Evolutionary conservation across 2,113 vertebrate genomes (phyloP), one percentile per base, ranked within the genome.

Genomic region (Gallinago undulata): DNA sequence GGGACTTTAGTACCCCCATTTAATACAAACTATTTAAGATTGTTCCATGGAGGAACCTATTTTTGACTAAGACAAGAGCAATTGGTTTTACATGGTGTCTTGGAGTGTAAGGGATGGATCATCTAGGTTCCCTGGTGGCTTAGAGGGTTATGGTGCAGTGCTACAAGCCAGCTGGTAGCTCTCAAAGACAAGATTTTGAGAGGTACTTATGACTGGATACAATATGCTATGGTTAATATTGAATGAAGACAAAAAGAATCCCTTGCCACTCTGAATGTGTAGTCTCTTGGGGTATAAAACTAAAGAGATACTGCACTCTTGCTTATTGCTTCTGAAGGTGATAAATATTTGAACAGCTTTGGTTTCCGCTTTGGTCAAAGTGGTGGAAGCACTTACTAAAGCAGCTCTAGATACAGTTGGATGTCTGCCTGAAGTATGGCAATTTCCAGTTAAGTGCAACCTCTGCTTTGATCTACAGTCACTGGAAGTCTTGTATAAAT

Each of bases 1-100:
- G 15, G 0, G 7, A 51, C 16, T 4, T 64, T 21, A 39, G 10
- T 56, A 28, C 2, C 7, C 19, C 2, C 9, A 9, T 37, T 63
- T 55, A 77, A 53, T 25, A 35, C 10, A 14, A 90, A 56, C 5
- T 37, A 11, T n/a, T 45, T 24, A 37, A 68, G n/a, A 4, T 33
- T 69, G 87, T 91, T 50, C 30, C 59, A 30, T 43, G 33, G 50
- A 74, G 35, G 24, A 55, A 81, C 9, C 0, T 62, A 11, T 60
- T 60, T 18, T 23, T 59, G 25, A 37, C 30, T 64, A 43, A 70
- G 39, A 4, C 9, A 48, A 60, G 84, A 62, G 3, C 31, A 64
- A 76, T 13, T 14, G 10, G 2, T 19, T 82, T 83, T 66, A 13
- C 19, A 13, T 21, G 43, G 25, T 16, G 30, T 48, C 9, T 81